A percentile compares a stretch with the other conserved stretches of the same genome.
phyloP scores from a whole-genome alignment of 64 coral and sea anemone species.

The Stylophora pistillata region DNA sequence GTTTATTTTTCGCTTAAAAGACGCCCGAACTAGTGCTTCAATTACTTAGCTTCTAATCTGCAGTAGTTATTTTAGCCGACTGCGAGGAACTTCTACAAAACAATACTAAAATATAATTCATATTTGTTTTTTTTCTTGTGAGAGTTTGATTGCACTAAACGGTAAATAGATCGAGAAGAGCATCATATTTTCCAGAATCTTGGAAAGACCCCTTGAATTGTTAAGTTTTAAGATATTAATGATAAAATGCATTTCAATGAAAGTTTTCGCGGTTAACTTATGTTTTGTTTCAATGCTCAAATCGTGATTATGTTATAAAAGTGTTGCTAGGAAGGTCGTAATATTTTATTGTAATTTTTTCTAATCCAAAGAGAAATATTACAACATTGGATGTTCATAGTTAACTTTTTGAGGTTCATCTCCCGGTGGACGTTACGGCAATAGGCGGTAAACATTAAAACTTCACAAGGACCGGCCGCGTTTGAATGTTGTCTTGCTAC shows the following conservation, averaged over 20 bases:
- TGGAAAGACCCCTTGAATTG: neutral
- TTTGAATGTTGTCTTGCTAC: neutral
- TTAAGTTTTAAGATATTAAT: neutral
- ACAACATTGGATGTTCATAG: neutral
- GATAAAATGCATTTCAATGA: conserved; percentile 5
- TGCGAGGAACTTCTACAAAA: neutral
- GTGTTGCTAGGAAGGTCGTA: neutral
- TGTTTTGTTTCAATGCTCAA: neutral
- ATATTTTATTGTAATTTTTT: neutral
- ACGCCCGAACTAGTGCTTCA: neutral
- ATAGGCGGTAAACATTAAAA: conserved; percentile 10
- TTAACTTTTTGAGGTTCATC: neutral
- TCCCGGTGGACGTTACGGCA: neutral
- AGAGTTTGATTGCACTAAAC: no score
- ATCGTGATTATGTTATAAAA: neutral
- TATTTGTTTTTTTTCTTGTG: conserved; percentile 4
- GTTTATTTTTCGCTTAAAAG: neutral
- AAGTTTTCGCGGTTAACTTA: neutral
- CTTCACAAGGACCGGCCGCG: neutral
- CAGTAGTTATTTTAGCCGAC: neutral
- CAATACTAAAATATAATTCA: conserved; percentile 1
- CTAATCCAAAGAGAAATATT: conserved; percentile 1
- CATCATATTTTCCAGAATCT: neutral
- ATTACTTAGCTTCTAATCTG: neutral
- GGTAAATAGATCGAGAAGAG: neutral